Conservation (phyloP, 2,797 vertebrate genomes). For the Monodelphis domestica region DNA sequence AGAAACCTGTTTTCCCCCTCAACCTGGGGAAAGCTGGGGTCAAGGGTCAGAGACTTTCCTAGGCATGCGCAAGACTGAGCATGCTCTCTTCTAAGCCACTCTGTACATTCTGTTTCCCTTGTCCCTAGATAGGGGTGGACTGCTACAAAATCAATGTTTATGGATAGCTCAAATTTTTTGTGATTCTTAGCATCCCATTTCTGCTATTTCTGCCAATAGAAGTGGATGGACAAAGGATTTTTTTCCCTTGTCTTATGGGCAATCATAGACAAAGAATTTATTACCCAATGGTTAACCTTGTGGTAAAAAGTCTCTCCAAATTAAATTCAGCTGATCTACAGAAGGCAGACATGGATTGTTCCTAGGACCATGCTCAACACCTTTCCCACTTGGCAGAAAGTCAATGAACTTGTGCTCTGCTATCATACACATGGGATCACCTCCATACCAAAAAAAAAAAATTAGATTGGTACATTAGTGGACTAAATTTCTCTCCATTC, state of each 20-base stretch:
- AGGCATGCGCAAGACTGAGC: no score
- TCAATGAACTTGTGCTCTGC: not conserved
- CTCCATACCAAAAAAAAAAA: not conserved
- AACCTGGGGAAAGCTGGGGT: no score
- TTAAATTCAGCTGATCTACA: not conserved
- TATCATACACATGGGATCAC: not conserved
- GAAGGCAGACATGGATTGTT: not conserved
- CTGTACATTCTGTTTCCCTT: no score
- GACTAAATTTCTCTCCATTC: not conserved
- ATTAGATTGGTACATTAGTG: not conserved
- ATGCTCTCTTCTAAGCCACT: no score
- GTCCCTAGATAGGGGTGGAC: no score
- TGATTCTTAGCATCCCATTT: not conserved
- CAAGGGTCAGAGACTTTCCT: no score
- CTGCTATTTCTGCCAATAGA: not conserved
- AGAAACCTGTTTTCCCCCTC: no score
- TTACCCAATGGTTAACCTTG: not conserved
- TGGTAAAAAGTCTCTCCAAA: not conserved
- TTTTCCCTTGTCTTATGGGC: not conserved
- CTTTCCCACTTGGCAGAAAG: not conserved
- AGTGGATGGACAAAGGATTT: not conserved
- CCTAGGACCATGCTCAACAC: not conserved
- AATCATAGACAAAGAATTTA: not conserved
- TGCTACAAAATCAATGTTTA: not conserved
- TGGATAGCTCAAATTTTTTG: not conserved